Evolutionary conservation across 2,888 invertebrate species (phyloP), one percentile per base, ranked within the genome.

Genomic region (Laspeyria flexula): DNA sequence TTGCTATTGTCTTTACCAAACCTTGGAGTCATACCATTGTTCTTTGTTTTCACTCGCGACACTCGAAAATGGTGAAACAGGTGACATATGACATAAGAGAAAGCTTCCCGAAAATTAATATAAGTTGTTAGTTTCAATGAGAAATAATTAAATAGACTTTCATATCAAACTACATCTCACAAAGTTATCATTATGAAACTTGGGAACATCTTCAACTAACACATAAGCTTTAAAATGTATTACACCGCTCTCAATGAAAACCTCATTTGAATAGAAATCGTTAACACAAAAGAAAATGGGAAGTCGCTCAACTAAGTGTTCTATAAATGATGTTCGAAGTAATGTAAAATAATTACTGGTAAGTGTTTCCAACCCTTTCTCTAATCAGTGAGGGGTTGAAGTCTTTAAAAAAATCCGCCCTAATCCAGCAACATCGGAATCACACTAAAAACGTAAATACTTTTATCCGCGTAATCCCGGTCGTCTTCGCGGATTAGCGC

Each of bases 401-500:
- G 77, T 81, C 81, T 79, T 86, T 83, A 88, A 90, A 91, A 90
- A 90, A 88, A 80, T 79, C 83, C 73, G 63, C 79, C 83, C 85
- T 86, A 88, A 89, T 85, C 83, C 82, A 68, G 70, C 75, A 75
- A 81, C 87, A 89, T 88, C 68, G 88, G 78, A 86, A 90, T 90
- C 89, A 85, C 84, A 90, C 88, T 90, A 88, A 90, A 83, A 90
- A 85, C 84, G 88, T 79, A 82, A 85, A 88, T 84, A 88, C 90
- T 89, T 90, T 89, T 88, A 89, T 88, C 90, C 88, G 62, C 65
- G 81, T 85, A 88, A 87, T 88, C 84, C 83, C 70, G 70, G 79
- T 79, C 83, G 83, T 88, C 88, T 90, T 91, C 88, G 88, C 90
- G 89, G 92, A 91, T 91, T 92, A 92, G 81, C 91, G 73, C 83